Base-by-base conservation (phyloP, 2,113 vertebrate species). In the Desmodus rotundus region DNA sequence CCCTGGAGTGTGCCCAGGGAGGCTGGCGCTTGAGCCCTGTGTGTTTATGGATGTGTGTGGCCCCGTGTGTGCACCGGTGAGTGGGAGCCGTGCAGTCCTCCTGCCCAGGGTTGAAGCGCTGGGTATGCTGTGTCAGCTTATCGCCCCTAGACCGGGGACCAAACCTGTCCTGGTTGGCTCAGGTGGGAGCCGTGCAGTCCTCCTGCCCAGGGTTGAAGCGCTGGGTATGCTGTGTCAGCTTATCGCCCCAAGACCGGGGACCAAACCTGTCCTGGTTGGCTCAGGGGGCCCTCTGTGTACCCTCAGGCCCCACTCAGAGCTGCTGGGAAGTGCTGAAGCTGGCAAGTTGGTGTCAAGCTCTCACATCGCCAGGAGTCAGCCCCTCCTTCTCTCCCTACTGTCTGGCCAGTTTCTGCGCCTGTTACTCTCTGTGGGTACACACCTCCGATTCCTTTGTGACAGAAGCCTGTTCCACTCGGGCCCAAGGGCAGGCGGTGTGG, bases 251-350 rank as follows among this genome's bases (percentile, higher is more conserved):
- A 16, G 38, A 61, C 38, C 14, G 17, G 4, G 36, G 54, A 1
- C 36, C 13, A 11, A 12, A 50, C 76, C 50, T n/a, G 8, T 31
- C 65, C 38, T 19, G 22, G 38, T 33, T 36, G 31, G 24, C 36
- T 8, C 58, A n/a, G 15, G 50, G 38, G 52, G 9, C 12, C 47
- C 47, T 56, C 45, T 54, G 4, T 2, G 0, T 14, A 81, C 68
- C 17, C 17, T 83, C 15, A 0, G 14, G n/a, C 26, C 47, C 56
- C 5, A 9, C 1, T 43, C 12, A 2, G 41, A 19, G 28, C 20
- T 28, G 1, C 26, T 11, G 15, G 26, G 28, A 38, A 70, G 65
- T 63, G 28, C 52, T 9, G 28, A 61, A 33, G 31, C 58, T 10
- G 2, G 14, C 36, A 19, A 8, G 19, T 68, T 28, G 47, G 31